Base-by-base conservation (phyloP, 2,888 invertebrate species). In the Dryomyza anilis region DNA sequence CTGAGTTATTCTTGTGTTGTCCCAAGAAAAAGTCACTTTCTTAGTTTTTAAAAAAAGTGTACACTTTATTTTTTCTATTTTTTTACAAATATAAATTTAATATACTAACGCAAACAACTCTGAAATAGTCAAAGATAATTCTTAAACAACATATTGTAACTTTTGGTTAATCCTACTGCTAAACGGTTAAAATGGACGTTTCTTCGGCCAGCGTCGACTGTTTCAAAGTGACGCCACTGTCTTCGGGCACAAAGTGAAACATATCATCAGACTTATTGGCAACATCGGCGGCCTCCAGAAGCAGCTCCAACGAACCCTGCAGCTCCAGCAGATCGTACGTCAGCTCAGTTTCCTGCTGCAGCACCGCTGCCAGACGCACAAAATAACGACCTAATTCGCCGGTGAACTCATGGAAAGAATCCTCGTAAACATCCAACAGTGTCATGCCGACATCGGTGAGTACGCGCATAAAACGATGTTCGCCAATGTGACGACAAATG, bases 351-450 rank as follows among this genome's bases (percentile, higher is more conserved):
- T 95, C 95, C 67, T 87, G 86, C 69, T 86, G 84, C 23, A 95
- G 82, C 67, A 87, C 85, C 55, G 86, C 83, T 39, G 86, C 84
- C 3, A 96, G 84, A 10, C 86, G 81, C 60, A 85, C 84, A 71
- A 94, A 87, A 66, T 89, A 82, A 68, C 86, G 84, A 50, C 89
- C 85, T 45, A 91, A 85, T 65, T 87, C 85, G 19, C 89, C 86
- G 25, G 89, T 87, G 73, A 90, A 86, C 70, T 86, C 82, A 69
- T 87, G 85, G n/a, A 91, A 81, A 73, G 85, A 85, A 63, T 86
- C 87, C 73, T 90, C 91, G 79, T 90, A 92, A 1, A 91, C 87
- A 84, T 93, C 93, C 67, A 95, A 81, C 66, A 96, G 86, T 21
- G 89, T 86, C 82, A 90, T 89, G 2, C 89, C 85, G 14, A 92